Percentiles rank a stretch among this genome's conserved stretches.
These are phyloP conservation scores for Nesogale talazaci DNA, from an alignment of 2,113 vertebrate species.

Conservation along the genomic window DNA sequence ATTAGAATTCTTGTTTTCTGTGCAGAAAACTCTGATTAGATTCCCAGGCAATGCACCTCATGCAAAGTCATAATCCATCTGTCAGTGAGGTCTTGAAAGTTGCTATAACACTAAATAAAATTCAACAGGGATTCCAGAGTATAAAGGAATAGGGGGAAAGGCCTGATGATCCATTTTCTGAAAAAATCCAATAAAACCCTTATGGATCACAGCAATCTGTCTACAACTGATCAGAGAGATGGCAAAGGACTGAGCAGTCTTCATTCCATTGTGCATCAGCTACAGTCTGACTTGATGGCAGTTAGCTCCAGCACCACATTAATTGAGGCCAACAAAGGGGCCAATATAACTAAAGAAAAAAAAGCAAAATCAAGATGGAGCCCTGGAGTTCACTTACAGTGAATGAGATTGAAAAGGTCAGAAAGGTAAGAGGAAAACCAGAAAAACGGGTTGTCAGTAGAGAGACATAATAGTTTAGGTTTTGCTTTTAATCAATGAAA, in stretches of 20 bases:
- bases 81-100: too few relatives aligned
- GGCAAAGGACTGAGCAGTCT: neutral
- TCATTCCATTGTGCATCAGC: neutral
- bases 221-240: neutral
- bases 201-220: neutral
- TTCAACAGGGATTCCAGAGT: neutral
- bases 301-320: neutral
- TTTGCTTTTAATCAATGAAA: constrained; percentile 33
- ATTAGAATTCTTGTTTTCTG: too few relatives aligned
- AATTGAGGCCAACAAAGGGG: neutral
- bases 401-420: constrained; percentile 25
- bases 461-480: constrained; percentile 17
- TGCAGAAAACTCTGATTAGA: too few relatives aligned
- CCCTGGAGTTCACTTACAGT: neutral
- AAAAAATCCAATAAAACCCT: neutral
- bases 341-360: neutral
- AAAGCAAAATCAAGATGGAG: neutral
- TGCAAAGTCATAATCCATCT: too few relatives aligned
- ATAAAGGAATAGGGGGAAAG: neutral
- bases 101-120: neutral
- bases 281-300: neutral
- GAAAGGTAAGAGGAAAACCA: neutral
- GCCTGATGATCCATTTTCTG: neutral
- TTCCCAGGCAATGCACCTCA: too few relatives aligned
- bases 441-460: neutral